phyloP scores from a whole-genome alignment of 2,888 invertebrate species.

The Metalampra italica region DNA sequence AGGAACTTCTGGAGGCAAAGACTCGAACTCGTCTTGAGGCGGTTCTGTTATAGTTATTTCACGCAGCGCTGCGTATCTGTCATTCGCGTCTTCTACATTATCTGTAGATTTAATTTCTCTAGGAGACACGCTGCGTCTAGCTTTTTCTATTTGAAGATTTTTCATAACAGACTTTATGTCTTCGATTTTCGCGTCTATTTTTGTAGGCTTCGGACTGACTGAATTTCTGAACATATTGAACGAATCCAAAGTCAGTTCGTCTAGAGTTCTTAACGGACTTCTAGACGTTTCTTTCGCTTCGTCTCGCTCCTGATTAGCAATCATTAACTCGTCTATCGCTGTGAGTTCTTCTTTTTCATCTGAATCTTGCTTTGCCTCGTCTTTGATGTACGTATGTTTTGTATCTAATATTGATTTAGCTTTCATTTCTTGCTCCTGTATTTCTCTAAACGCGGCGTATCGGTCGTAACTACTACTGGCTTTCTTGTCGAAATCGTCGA shows the following conservation, averaged over 20 bases:
- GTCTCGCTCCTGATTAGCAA: conserved; percentile 40
- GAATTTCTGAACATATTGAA: conserved; percentile 66
- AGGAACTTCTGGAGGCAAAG: conserved; percentile 64
- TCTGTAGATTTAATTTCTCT: conserved; percentile 64
- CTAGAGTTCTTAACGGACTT: conserved; percentile 61
- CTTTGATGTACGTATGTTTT: conserved; percentile 29
- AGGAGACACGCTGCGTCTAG: conserved; percentile 60
- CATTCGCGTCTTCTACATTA: conserved; percentile 67
- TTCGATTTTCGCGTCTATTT: conserved; percentile 67
- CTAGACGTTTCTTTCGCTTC: conserved; percentile 46
- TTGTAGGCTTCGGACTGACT: conserved; percentile 64
- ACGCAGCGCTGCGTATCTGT: conserved; percentile 89
- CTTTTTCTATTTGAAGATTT: conserved; percentile 57
- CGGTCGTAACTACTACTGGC: conserved; percentile 83
- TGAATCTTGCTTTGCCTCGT: conserved; percentile 54
- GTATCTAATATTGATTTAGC: conserved; percentile 57
- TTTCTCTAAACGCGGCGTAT: conserved; percentile 93
- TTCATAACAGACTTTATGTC: conserved; percentile 72
- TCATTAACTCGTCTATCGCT: conserved; percentile 49
- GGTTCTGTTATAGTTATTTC: conserved; percentile 85
- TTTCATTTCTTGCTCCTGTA: conserved; percentile 86
- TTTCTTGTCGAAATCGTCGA: conserved; percentile 79
- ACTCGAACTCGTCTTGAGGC: conserved; percentile 74
- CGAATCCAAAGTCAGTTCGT: conserved; percentile 60
- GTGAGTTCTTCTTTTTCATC: conserved; percentile 59